Evolutionary conservation across 2,797 vertebrate genomes (phyloP).

Genomic region (Spatula clypeata): DNA sequence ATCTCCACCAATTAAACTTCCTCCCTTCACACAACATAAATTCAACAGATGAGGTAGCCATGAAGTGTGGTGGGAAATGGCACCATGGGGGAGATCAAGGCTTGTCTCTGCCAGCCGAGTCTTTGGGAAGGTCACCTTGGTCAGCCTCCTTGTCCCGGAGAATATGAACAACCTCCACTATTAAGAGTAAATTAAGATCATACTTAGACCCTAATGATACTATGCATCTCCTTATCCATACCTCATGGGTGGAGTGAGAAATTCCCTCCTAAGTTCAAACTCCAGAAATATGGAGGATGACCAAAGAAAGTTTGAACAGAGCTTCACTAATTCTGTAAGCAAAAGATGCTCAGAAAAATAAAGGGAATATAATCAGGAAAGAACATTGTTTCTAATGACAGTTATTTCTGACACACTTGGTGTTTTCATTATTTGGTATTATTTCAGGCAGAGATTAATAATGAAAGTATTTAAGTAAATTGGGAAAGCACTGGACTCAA

Average conservation of each 20-base stretch:
- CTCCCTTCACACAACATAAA: neutral
- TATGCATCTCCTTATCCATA: neutral
- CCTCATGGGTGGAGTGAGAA: neutral
- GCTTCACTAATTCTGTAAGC: neutral
- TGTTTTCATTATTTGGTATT: neutral
- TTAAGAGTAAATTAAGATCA: neutral
- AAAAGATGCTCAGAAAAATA: neutral
- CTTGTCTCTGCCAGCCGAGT: neutral
- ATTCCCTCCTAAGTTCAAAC: neutral
- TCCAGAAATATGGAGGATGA: neutral
- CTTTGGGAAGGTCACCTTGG: fast-evolving
- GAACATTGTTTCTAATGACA: neutral
- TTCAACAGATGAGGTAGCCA: neutral
- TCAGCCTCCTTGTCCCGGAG: neutral
- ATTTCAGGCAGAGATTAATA: neutral
- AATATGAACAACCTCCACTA: neutral
- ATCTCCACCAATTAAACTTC: neutral
- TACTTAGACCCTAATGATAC: neutral
- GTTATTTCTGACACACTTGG: neutral
- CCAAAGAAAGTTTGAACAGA: neutral
- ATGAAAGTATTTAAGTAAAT: neutral
- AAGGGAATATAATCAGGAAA: neutral
- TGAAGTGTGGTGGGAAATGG: neutral
- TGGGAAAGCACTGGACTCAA: neutral
- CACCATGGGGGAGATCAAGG: fast-evolving